These are phyloP conservation scores for Neomonachus schauinslandi DNA, from an alignment of 2,113 vertebrate species.

Conservation along the genomic window DNA sequence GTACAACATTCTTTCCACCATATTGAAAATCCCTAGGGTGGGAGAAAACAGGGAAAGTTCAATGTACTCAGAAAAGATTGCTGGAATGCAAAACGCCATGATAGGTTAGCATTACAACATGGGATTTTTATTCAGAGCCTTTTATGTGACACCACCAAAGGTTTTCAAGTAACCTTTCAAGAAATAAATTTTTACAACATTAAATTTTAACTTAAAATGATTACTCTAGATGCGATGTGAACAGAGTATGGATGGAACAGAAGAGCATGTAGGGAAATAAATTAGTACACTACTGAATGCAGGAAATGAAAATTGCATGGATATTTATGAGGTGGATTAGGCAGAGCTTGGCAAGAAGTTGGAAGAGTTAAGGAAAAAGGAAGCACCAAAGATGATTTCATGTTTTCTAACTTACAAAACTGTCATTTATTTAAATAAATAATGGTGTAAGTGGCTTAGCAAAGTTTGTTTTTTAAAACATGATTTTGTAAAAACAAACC, in stretches of 20 bases:
- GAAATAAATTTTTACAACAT: not conserved
- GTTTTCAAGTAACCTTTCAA: not conserved
- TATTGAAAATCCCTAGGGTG: not conserved
- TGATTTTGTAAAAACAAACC: not conserved
- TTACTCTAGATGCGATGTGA: not conserved
- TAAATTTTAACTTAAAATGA: slow-evolving; percentile 12
- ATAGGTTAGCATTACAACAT: not conserved
- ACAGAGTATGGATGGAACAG: not conserved
- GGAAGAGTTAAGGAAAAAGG: not conserved
- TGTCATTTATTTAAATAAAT: not conserved
- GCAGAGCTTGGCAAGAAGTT: not conserved
- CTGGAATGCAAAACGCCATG: not conserved
- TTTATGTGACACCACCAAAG: not conserved
- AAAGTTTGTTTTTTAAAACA: not conserved
- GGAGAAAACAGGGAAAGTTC: not conserved
- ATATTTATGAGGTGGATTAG: not conserved
- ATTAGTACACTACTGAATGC: not conserved
- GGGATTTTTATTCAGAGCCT: not conserved
- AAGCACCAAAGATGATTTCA: not conserved
- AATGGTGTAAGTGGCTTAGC: not conserved
- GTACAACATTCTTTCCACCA: not conserved
- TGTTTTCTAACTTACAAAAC: not conserved
- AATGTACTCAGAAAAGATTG: not conserved
- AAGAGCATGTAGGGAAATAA: not conserved
- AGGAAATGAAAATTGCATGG: not conserved